These are phyloP conservation scores for Carlito syrichta DNA, from an alignment of 2,113 vertebrate genomes.

Conservation along the genomic window DNA sequence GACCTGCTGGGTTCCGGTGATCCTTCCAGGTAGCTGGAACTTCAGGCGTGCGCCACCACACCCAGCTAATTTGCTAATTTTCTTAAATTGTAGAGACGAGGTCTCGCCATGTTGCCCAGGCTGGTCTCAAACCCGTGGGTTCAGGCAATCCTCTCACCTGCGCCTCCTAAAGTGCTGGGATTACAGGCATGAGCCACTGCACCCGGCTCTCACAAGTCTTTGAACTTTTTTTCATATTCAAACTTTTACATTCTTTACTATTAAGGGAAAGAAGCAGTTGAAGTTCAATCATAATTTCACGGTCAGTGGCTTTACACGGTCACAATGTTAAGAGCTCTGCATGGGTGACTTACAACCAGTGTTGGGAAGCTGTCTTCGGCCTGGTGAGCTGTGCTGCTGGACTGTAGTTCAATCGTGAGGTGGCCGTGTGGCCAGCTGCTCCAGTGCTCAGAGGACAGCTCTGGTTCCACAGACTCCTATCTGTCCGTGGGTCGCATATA, in stretches of 20 bases:
- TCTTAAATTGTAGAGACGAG: too few species aligned
- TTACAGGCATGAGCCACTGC: too few species aligned
- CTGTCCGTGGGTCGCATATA: not conserved
- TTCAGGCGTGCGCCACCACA: too few species aligned
- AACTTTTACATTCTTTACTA: not conserved
- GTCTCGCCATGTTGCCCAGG: too few species aligned
- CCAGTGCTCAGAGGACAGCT: slow-evolving; percentile 91
- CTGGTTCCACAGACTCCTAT: slow-evolving; percentile 88
- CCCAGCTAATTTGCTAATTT: too few species aligned
- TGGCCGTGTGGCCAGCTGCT: slow-evolving; percentile 88
- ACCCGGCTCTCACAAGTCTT: too few species aligned
- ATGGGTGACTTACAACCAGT: slow-evolving; percentile 85
- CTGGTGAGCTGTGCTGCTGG: slow-evolving; percentile 92
- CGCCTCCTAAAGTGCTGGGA: too few species aligned
- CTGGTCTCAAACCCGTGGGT: too few species aligned
- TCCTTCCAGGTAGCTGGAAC: too few species aligned
- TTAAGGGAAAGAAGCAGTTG: not conserved
- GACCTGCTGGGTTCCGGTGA: too few species aligned
- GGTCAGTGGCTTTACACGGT: not conserved
- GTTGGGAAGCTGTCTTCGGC: slow-evolving; percentile 95
- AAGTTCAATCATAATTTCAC: not conserved
- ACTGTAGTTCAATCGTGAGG: slow-evolving; percentile 91
- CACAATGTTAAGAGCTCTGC: not conserved
- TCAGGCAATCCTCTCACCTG: too few species aligned
- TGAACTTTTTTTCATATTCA: not conserved